These are phyloP conservation scores for Hoplostethus mediterraneus DNA, from an alignment of 2,797 vertebrate genomes.

Conservation along the genomic window DNA sequence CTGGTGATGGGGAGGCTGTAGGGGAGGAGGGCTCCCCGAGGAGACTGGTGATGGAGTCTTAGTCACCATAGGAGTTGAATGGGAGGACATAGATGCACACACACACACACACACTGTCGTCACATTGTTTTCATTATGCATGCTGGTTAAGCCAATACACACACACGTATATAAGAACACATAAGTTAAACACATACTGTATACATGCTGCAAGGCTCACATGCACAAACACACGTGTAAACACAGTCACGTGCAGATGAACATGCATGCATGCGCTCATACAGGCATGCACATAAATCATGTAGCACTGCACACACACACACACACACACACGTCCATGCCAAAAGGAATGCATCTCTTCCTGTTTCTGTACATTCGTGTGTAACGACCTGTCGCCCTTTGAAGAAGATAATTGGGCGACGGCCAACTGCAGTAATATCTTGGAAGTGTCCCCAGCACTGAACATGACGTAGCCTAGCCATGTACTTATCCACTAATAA, in stretches of 20 bases:
- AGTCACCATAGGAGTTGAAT: conserved; percentile 35
- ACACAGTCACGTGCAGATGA: not conserved
- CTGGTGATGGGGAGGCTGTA: conserved; percentile 60
- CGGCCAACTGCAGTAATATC: conserved; percentile 51
- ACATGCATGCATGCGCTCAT: not conserved
- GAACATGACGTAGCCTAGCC: conserved; percentile 22
- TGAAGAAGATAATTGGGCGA: conserved; percentile 49
- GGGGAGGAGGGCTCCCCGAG: conserved; percentile 23
- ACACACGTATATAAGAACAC: too few relatives aligned
- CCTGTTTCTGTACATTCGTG: not conserved
- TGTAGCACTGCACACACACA: not conserved
- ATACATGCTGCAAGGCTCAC: too few relatives aligned
- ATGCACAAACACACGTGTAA: not conserved
- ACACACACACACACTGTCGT: not conserved
- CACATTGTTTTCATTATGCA: too few relatives aligned
- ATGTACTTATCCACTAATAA: conserved; percentile 49
- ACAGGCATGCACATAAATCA: not conserved
- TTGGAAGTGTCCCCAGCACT: conserved; percentile 41
- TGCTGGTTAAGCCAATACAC: too few relatives aligned
- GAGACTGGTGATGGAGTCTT: conserved; percentile 27
- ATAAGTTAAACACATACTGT: not conserved
- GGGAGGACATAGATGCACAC: not conserved
- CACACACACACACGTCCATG: not conserved
- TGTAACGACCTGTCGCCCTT: conserved; percentile 30
- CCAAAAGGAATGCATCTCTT: conserved; percentile 7